Base-by-base conservation (phyloP, 2,113 vertebrate genomes). In the Zosterops borbonicus region DNA sequence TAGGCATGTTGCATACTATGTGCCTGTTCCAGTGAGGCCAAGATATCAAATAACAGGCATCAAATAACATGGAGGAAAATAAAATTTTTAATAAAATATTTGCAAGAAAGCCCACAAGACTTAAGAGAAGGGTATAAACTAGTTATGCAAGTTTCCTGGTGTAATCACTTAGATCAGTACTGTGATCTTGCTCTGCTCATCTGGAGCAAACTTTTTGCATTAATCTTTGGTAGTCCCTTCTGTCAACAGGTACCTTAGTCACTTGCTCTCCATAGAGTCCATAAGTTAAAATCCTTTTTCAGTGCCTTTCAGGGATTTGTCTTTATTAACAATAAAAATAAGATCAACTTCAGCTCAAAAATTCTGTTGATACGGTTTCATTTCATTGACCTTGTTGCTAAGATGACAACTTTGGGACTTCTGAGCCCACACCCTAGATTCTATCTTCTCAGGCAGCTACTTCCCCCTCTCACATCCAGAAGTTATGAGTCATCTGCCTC, bases 401-500 rank as follows among this genome's bases (percentile, higher is more conserved):
- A 44, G 64, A 92, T 12, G 39, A 64, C 87, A 94, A 31, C 80
- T 92, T 68, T 58, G 77, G 83, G 89, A 94, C 53, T 92, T 84
- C 41, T 68, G 69, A 84, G 73, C 87, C 56, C 69, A 94, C 87
- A 81, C 89, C 89, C 95, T 65, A 46, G 69, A 91, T 60, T 87
- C 65, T 84, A 64, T 95, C 96, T 97, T 87, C 92, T 68, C 69
- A 92, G 89, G 69, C 89, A 92, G 94, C 44, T 64, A 92, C 76
- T 97, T 94, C 83, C 94, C 59, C 42, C 49, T 86, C 80, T 83
- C 63, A 67, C 6, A 93, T 49, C 47, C 83, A 89, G 83, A 88
- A 94, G 64, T 52, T 84, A 86, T 94, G 94, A 97, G 83, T 96
- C 95, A 95, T 64, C 73, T 83, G 76, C 68, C 76, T 92, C 35